Evolutionary conservation across 2,888 invertebrate genomes (phyloP).

Genomic region (Polietes domitor): DNA sequence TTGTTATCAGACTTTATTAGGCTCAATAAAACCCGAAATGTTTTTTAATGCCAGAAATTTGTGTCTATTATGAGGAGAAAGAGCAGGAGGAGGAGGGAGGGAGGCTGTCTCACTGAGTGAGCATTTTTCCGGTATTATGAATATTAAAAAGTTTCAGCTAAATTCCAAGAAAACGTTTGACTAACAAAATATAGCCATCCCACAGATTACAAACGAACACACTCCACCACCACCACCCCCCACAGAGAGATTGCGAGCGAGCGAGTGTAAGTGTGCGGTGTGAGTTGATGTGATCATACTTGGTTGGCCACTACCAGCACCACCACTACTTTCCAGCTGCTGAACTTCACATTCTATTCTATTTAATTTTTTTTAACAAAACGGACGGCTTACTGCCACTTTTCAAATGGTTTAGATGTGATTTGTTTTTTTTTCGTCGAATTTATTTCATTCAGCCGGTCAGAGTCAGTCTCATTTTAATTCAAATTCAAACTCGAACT

Average conservation of each 20-base stretch:
- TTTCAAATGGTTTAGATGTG: background rate
- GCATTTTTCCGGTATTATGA: background rate
- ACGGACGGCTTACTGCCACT: background rate
- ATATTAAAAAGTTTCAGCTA: background rate
- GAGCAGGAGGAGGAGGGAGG: no score
- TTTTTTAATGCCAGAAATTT: no score
- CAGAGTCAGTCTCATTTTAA: background rate
- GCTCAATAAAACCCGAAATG: no score
- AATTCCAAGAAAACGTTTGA: background rate
- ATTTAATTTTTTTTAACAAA: no score
- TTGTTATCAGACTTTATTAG: no score
- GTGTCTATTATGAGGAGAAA: no score
- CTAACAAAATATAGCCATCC: background rate
- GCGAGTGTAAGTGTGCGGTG: background rate
- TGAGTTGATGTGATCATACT: background rate
- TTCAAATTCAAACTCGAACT: background rate
- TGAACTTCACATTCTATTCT: background rate
- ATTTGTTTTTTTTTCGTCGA: background rate
- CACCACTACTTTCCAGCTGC: background rate
- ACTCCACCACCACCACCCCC: background rate
- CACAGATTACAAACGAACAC: background rate
- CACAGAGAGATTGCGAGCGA: background rate
- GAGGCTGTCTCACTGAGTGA: background rate
- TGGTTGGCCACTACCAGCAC: background rate
- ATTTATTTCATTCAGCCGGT: slow-evolving; percentile 28